phyloP scores from a whole-genome alignment of 2,113 vertebrate species.

The Aramus guarauna region DNA sequence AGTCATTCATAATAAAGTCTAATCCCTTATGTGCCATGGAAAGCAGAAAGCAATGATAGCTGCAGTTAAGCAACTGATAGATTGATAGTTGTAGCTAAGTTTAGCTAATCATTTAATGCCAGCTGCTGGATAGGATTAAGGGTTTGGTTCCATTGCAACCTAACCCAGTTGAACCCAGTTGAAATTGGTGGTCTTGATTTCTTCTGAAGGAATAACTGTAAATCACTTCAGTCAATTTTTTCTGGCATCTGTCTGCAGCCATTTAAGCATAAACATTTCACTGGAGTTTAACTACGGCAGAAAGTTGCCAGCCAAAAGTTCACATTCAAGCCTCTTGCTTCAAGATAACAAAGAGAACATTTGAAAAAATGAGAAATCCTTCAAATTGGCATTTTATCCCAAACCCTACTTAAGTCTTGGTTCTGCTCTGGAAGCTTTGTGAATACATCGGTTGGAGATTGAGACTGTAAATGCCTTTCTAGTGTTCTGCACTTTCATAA shows the following conservation, averaged over 20 bases:
- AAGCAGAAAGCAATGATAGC: not conserved
- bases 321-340: not conserved
- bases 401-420: not conserved
- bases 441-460: not conserved
- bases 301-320: not conserved
- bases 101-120: not conserved
- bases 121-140: not conserved
- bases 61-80: not conserved
- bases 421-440: not conserved
- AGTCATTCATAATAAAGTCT: not conserved
- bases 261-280: not conserved
- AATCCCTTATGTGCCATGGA: not conserved
- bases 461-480: not conserved
- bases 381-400: not conserved
- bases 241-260: not conserved
- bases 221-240: not conserved
- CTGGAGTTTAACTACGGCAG: not conserved
- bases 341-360: not conserved
- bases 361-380: not conserved
- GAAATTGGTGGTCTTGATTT: not conserved
- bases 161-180: not conserved
- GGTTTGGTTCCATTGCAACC: not conserved
- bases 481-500: not conserved
- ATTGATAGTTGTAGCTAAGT: not conserved
- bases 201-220: not conserved